Evolutionary conservation across 2,888 invertebrate species (phyloP).

Genomic region (Dicyrtomina minuta): DNA sequence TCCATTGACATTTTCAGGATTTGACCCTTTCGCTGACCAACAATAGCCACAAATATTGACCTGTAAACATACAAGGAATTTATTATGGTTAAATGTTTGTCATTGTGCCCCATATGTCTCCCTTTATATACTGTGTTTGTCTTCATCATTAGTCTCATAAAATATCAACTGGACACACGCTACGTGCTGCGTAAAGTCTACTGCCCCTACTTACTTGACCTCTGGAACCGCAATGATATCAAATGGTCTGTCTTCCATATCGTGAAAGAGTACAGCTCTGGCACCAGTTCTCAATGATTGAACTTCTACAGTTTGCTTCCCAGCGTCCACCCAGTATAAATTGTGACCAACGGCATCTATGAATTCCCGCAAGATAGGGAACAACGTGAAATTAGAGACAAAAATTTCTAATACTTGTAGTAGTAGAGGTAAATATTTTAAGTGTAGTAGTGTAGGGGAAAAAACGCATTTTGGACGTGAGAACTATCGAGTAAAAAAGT

Average conservation of each 20-base stretch:
- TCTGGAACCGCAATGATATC: conserved; percentile 70
- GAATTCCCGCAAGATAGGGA: conserved; percentile 47
- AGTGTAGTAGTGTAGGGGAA: too few species aligned
- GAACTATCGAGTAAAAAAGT: too few species aligned
- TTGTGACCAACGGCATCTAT: conserved; percentile 71
- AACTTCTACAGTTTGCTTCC: conserved; percentile 66
- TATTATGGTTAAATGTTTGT: conserved; percentile 13
- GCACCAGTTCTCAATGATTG: conserved; percentile 64
- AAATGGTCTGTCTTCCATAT: conserved; percentile 61
- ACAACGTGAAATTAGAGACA: not conserved
- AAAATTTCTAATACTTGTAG: not conserved
- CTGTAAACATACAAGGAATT: conserved; percentile 57
- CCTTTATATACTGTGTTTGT: too few species aligned
- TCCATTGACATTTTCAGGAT: conserved; percentile 71
- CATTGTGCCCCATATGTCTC: too few species aligned
- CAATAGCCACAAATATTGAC: conserved; percentile 65
- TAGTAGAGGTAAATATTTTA: too few species aligned
- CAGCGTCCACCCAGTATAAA: conserved; percentile 71
- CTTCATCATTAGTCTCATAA: too few species aligned
- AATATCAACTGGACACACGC: not conserved
- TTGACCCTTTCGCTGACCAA: conserved; percentile 41
- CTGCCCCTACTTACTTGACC: conserved; percentile 61
- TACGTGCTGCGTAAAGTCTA: too few species aligned
- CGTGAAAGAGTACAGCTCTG: conserved; percentile 65
- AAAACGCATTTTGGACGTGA: too few species aligned